phyloP scores from a whole-genome alignment of 2,113 vertebrate genomes.

The Antechinus flavipes region DNA sequence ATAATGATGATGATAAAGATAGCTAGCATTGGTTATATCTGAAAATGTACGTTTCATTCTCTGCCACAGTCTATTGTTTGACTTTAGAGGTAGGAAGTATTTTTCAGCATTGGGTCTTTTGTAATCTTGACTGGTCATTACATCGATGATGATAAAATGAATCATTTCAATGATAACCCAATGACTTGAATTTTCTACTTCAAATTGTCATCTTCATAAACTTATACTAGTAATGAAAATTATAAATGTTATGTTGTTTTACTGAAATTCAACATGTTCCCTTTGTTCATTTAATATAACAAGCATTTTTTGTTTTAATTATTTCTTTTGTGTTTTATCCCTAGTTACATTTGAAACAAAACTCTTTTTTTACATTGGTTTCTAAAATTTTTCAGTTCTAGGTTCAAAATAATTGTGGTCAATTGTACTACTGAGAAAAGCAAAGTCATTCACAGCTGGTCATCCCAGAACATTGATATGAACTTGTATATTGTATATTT shows the following conservation, averaged over 20 bases:
- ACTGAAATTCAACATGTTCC: constrained; percentile 25
- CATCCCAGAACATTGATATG: no score
- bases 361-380: no score
- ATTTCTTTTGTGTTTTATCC: no score
- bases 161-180: neutral
- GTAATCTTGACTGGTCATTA: neutral
- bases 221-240: constrained; percentile 14
- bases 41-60: neutral
- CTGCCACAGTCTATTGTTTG: neutral
- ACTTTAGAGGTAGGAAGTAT: neutral
- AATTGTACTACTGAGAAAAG: no score
- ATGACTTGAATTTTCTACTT: neutral
- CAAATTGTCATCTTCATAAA: neutral
- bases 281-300: neutral
- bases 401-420: no score
- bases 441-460: no score
- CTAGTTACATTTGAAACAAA: no score
- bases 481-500: no score
- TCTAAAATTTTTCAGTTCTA: no score
- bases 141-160: neutral
- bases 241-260: constrained; percentile 18
- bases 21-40: neutral
- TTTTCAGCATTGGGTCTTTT: neutral
- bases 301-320: neutral
- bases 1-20: neutral